Evolutionary conservation across 2,888 invertebrate genomes (phyloP).

Genomic region (Aricia artaxerxes): DNA sequence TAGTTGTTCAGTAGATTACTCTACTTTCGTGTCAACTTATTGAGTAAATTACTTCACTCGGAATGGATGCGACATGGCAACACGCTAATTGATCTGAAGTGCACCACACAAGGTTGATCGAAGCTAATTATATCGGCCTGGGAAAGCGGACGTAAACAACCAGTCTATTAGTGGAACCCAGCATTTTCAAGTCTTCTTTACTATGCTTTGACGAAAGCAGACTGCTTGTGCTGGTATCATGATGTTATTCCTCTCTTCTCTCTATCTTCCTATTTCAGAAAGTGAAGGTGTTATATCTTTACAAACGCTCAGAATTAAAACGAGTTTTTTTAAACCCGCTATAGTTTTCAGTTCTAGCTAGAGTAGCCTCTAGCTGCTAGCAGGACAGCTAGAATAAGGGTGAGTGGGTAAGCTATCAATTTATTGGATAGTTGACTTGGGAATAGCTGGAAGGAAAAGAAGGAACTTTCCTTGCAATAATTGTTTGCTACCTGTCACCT

Average conservation of each 20-base stretch:
- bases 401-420: no score
- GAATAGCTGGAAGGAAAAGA: no score
- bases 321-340: no score
- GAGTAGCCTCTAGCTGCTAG: no score
- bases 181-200: constrained; percentile 4
- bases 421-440: no score
- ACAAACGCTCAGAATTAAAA: no score
- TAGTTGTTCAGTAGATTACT: background rate
- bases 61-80: constrained; percentile 14
- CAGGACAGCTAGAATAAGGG: no score
- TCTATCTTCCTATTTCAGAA: background rate
- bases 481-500: no score
- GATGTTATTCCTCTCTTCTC: background rate
- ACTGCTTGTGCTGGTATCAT: background rate
- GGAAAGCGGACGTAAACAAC: constrained; percentile 39
- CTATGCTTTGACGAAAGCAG: background rate
- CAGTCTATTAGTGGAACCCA: background rate
- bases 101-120: constrained; percentile 38
- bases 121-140: constrained; percentile 42
- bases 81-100: constrained; percentile 35
- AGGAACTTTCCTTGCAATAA: no score
- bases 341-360: no score
- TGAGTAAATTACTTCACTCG: background rate
- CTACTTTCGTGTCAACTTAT: background rate
- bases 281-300: no score